Evolutionary conservation across 2,113 vertebrate species (phyloP).

Genomic region (Tachycineta bicolor): DNA sequence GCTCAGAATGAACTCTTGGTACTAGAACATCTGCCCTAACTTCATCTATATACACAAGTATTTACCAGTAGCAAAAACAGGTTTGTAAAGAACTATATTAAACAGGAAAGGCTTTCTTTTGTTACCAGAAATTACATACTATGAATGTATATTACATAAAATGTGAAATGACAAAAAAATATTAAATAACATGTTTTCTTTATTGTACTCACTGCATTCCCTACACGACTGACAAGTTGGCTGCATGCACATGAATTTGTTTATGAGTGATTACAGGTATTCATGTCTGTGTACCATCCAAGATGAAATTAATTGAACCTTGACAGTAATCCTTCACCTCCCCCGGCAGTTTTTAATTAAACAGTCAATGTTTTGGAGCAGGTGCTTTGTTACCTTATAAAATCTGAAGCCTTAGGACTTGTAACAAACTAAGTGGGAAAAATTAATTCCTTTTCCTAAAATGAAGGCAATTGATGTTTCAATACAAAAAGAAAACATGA

Average conservation of each 20-base stretch:
- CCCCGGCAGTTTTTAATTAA: constrained; percentile 38
- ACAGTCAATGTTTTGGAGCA: neutral
- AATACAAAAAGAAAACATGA: neutral
- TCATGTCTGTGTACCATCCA: neutral
- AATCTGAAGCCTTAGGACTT: neutral
- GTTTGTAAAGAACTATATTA: neutral
- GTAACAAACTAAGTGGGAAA: neutral
- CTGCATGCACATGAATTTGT: neutral
- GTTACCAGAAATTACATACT: neutral
- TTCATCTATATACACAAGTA: neutral
- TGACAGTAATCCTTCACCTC: constrained; percentile 20
- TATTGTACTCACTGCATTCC: neutral
- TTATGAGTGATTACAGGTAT: neutral
- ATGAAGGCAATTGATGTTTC: neutral
- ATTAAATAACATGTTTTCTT: neutral
- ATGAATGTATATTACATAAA: neutral
- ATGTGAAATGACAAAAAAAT: neutral
- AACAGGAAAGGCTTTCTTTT: neutral
- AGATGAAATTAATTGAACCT: constrained; percentile 13
- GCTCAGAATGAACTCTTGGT: neutral
- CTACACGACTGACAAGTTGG: neutral
- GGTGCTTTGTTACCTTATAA: neutral
- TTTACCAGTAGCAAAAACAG: neutral
- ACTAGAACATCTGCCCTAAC: neutral
- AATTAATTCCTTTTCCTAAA: constrained; percentile 13